A percentile compares a stretch with the other conserved stretches of the same genome.
Conservation (phyloP, 2,888 invertebrate genomes). For the Merodon equestris region DNA sequence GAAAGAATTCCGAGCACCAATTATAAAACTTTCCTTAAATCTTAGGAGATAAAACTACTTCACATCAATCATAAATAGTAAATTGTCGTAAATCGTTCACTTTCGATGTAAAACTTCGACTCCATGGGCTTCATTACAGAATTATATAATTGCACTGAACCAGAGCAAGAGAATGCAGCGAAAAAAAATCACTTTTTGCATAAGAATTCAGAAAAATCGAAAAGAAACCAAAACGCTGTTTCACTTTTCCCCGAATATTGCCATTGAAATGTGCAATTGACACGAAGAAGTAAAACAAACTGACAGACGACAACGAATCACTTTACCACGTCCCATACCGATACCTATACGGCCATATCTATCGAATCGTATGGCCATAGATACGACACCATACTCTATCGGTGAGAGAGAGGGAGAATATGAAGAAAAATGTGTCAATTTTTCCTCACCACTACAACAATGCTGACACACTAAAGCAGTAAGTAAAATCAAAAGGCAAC, state of each 20-base stretch:
- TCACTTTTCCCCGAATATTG: conserved; percentile 56
- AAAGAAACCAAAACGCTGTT: conserved; percentile 10
- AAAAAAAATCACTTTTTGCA: background rate
- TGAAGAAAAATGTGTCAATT: conserved; percentile 63
- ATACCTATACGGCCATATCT: too few species aligned
- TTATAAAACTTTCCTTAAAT: too few species aligned
- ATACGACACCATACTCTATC: conserved; percentile 7
- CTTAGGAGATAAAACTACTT: too few species aligned
- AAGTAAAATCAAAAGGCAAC: background rate
- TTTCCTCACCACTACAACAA: conserved; percentile 44
- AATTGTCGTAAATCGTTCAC: too few species aligned
- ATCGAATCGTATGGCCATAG: background rate
- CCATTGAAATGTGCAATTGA: conserved; percentile 50
- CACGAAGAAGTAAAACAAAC: conserved; percentile 62
- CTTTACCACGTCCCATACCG: conserved; percentile 31
- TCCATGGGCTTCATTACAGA: background rate
- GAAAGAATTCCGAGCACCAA: too few species aligned
- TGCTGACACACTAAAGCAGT: conserved; percentile 41
- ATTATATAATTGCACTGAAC: background rate
- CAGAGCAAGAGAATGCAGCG: background rate
- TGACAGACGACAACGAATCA: conserved; percentile 34
- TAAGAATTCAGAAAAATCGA: conserved; percentile 4
- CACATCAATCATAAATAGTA: too few species aligned
- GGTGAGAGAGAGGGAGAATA: conserved; percentile 21
- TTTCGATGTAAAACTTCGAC: background rate